Evolutionary conservation across 2,113 vertebrate species (phyloP), one percentile per base, ranked within the genome.

Genomic region (Climacteris rufus): DNA sequence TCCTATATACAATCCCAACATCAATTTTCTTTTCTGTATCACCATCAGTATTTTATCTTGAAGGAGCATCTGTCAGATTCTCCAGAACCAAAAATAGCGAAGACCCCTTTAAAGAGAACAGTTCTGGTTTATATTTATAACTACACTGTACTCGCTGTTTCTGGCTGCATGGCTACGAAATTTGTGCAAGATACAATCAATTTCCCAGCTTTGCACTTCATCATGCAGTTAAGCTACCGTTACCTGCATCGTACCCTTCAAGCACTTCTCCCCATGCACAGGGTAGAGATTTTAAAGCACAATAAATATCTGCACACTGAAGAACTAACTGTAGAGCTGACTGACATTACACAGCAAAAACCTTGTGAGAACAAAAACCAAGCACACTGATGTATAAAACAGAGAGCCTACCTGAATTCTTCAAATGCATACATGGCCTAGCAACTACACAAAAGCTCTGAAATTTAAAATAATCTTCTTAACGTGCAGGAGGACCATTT

Each of bases 341-440:
- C 97, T 98, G 97, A 97, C 97, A 98, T 98, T 98, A 98, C 98
- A 97, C 97, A 98, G 97, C 97, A 98, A 98, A 98, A 98, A 97
- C 87, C 97, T 28, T 54, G 76, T 65, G 88, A 97, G 98, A 98
- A 98, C 97, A 98, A 98, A 98, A 98, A 89, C 95, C 96, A 54
- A 96, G 83, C 95, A 97, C 94, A 71, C 75, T 82, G 96, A 97
- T 90, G 90, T 44, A 97, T 94, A 95, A 96, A 98, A 93, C 91
- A 94, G 93, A 90, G 94, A 95, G 96, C 98, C 96, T 98, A 98
- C 98, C 98, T 98, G 98, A 98, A 98, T 98, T 98, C 98, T 97
- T 98, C 98, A 98, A 98, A 98, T 97, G 98, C 98, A 97, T 98
- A 98, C 98, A 99, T 99, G 98, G 98, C 97, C 98, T 98, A 98